Evolutionary conservation across 1,140 invertebrate genomes (phyloP).

Genomic region (Bombus waltoni): DNA sequence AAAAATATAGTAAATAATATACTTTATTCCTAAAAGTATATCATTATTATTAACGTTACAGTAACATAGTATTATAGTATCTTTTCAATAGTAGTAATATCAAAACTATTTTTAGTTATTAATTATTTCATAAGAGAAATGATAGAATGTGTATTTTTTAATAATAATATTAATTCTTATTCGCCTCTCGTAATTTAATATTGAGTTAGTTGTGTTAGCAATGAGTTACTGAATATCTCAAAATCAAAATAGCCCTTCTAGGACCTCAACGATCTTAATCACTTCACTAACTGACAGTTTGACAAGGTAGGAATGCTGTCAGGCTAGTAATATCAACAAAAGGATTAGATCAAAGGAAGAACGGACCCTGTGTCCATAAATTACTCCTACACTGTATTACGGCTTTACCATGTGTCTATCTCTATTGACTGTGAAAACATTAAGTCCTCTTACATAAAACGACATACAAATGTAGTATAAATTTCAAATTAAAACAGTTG

Average conservation of each 20-base stretch:
- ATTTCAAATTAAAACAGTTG: background rate
- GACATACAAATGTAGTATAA: background rate
- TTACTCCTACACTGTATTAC: background rate
- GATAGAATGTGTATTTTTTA: too few species aligned
- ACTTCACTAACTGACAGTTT: background rate
- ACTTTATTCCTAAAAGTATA: too few species aligned
- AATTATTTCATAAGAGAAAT: too few species aligned
- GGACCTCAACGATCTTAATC: background rate
- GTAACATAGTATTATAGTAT: too few species aligned
- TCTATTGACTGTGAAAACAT: background rate
- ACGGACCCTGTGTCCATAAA: background rate
- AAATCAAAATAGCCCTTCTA: background rate
- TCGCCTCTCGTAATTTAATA: too few species aligned
- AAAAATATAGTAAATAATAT: too few species aligned
- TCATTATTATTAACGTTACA: too few species aligned
- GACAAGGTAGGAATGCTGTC: background rate
- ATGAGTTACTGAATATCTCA: background rate
- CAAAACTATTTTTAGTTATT: too few species aligned
- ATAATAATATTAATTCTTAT: too few species aligned
- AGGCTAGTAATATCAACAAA: background rate
- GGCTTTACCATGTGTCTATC: background rate
- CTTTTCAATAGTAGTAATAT: too few species aligned
- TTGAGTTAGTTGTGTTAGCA: too few species aligned
- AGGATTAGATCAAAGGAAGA: background rate
- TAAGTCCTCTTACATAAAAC: background rate